Base-by-base conservation (phyloP, 2,797 vertebrate genomes). In the Danio aesculapii region DNA sequence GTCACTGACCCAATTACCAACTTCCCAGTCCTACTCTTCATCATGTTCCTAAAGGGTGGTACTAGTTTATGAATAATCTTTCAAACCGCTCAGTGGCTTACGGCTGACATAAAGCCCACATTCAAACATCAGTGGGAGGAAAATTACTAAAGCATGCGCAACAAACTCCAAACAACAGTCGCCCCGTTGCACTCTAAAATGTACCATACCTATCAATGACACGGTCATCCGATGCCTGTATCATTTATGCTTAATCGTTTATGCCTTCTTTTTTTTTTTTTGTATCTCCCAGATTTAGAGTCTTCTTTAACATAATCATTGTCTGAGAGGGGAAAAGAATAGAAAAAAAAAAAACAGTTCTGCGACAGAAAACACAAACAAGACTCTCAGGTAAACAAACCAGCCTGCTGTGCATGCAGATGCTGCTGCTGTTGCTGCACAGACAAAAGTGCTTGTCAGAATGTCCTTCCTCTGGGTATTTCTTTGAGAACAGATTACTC, bases 301-400 rank as follows among this genome's bases (percentile, higher is more conserved):
- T 67, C 49, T 66, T 76, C 17, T 59, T 57, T 72, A 59, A 63
- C 72, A 61, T 58, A 76, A 73, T 77, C 68, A 52, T 46, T 57
- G 68, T 82, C 50, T 72, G 46, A 21, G 8, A 13, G 43, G 5
- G 43, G 5, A 57, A 64, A 6, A 75, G 57, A 59, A 67, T 10
- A 7, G 76, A 83, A 19, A n/a, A 39, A 49, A 52, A n/a, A 39
- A 49, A 52, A 44, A 13, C 84, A 77, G 21, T 68, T 41, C 49
- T 69, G 53, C 84, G 52, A 75, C 50, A 13, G 84, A 88, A 81
- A 89, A 90, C 84, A 90, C 85, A 86, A 87, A 86, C 86, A 85
- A 85, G 75, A 85, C 83, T 88, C 75, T 66, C 81, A 86, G 83
- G 75, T 59, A 87, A 86, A 88, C 88, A 91, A 87, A 87, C 78